Percentiles rank a stretch among this genome's conserved stretches.
phyloP scores from a whole-genome alignment of 2,797 vertebrate genomes.

The Peromyscus melanophrys region DNA sequence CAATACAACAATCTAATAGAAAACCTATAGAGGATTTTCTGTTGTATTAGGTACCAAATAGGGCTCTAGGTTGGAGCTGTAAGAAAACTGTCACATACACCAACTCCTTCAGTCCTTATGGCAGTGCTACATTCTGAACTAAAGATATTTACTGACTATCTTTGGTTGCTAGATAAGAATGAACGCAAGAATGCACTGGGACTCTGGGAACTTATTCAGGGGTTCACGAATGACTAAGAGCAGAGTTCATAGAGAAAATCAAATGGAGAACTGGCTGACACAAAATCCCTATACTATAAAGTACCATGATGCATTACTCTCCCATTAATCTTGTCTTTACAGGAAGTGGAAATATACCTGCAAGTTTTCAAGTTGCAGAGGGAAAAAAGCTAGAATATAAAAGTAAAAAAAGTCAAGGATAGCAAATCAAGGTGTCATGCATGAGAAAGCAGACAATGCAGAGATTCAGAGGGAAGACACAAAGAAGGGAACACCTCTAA shows the following conservation, averaged over 20 bases:
- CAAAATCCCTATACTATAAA: not conserved
- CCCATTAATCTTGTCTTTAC: not conserved
- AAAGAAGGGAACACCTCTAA: not conserved
- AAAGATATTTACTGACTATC: not conserved
- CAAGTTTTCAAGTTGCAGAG: not conserved
- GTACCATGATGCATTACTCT: not conserved
- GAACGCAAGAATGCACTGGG: not conserved
- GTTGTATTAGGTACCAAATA: not conserved
- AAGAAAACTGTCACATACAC: not conserved
- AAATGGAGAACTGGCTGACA: not conserved
- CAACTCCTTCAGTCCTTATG: not conserved
- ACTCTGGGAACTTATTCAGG: not conserved
- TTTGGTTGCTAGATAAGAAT: not conserved
- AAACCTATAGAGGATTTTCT: not conserved
- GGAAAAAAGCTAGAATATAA: not conserved
- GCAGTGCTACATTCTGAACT: not conserved
- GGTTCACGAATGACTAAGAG: not conserved
- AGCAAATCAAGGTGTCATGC: not conserved
- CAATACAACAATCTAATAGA: not conserved
- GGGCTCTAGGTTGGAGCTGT: accelerated
- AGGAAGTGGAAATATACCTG: not conserved
- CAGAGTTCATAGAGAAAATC: not conserved
- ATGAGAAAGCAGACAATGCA: not conserved
- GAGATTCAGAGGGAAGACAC: not conserved
- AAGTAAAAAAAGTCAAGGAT: not conserved